Percentiles rank a stretch among this genome's conserved stretches.
These are phyloP conservation scores for Pinctada fucata DNA, from an alignment of 2,888 invertebrate species.

Conservation along the genomic window DNA sequence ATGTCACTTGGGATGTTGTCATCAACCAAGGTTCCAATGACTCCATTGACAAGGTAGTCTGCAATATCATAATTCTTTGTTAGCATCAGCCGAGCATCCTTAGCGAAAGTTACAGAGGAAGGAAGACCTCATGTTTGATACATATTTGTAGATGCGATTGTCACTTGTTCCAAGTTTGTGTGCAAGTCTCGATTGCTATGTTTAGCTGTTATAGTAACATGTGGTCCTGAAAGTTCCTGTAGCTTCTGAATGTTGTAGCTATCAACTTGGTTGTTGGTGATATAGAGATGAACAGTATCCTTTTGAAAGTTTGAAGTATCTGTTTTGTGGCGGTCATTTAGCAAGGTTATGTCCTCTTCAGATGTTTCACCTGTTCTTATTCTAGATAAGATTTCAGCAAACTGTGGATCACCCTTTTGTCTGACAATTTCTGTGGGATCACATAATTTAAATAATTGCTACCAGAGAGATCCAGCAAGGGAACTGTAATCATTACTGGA, in stretches of 20 bases:
- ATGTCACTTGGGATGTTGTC: slow-evolving; percentile 22
- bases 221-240: neutral
- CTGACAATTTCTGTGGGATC: slow-evolving; percentile 39
- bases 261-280: slow-evolving; percentile 9
- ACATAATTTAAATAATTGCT: slow-evolving; percentile 31
- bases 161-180: neutral
- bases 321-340: neutral
- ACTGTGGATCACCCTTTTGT: slow-evolving; percentile 42
- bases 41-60: slow-evolving; percentile 28
- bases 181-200: neutral
- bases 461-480: slow-evolving; percentile 43
- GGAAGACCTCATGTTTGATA: neutral
- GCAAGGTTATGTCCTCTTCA: slow-evolving; percentile 20
- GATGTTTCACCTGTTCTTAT: slow-evolving; percentile 35
- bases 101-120: neutral
- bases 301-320: neutral
- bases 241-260: slow-evolving; percentile 18
- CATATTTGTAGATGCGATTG: neutral
- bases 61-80: slow-evolving; percentile 11
- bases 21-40: slow-evolving; percentile 27
- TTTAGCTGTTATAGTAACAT: too few relatives aligned
- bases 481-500: slow-evolving; percentile 11
- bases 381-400: slow-evolving; percentile 40
- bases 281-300: slow-evolving; percentile 15
- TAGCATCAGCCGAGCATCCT: slow-evolving; percentile 15